Evolutionary conservation across 2,888 invertebrate species (phyloP).

Genomic region (Trichogramma dendrolimi): DNA sequence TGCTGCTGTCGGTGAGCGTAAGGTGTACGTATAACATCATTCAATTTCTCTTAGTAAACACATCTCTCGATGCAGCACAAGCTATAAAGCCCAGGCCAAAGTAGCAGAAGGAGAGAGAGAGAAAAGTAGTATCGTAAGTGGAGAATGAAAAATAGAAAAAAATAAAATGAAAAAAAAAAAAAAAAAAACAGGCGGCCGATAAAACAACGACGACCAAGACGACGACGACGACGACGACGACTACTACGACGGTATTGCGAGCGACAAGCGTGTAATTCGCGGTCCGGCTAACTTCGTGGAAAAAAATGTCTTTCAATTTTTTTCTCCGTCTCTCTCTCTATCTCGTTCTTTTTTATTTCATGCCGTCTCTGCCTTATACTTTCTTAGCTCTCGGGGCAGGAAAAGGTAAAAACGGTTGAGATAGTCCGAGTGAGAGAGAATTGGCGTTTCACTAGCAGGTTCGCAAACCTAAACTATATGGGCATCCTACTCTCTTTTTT

Average conservation of each 20-base stretch:
- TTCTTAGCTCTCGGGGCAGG: not conserved
- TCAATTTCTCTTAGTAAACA: too few species aligned
- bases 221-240: not conserved
- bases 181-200: too few species aligned
- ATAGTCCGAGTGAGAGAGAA: slow-evolving; percentile 10
- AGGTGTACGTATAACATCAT: too few species aligned
- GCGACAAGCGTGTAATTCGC: slow-evolving; percentile 51
- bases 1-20: too few species aligned
- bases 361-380: not conserved
- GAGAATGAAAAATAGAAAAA: too few species aligned
- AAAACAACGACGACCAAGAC: too few species aligned
- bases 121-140: too few species aligned
- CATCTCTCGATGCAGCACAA: too few species aligned
- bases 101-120: too few species aligned
- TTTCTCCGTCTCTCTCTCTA: slow-evolving; percentile 17
- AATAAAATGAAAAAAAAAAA: too few species aligned
- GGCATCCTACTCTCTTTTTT: not conserved
- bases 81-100: too few species aligned
- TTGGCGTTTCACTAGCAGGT: not conserved
- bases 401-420: not conserved
- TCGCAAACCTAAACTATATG: slow-evolving; percentile 1
- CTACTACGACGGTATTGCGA: slow-evolving; percentile 33
- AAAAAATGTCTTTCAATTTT: slow-evolving; percentile 35
- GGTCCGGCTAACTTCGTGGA: slow-evolving; percentile 42
- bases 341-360: slow-evolving; percentile 14